Conservation (phyloP, 2,797 vertebrate genomes). For the Phalanger gymnotis region DNA sequence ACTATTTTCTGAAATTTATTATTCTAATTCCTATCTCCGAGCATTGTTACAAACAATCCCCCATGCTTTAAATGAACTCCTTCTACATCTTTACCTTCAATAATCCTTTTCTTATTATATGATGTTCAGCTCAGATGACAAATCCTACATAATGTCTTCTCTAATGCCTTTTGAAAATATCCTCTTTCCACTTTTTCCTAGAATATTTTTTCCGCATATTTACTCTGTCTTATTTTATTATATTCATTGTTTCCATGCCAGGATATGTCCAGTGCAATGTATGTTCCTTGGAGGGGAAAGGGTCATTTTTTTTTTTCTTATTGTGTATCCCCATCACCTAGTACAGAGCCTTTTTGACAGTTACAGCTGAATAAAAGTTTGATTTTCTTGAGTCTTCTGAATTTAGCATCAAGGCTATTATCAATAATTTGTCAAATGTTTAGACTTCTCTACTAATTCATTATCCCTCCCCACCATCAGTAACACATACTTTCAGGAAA, state of each 20-base stretch:
- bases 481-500: constrained; percentile 16
- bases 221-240: background rate
- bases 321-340: background rate
- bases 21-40: background rate
- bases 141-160: background rate
- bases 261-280: background rate
- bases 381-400: background rate
- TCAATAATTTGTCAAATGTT: constrained; percentile 18
- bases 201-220: background rate
- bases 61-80: background rate
- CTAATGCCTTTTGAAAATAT: background rate
- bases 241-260: background rate
- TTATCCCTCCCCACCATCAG: constrained; percentile 4
- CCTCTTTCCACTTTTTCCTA: background rate
- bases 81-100: background rate
- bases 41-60: background rate
- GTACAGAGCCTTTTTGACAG: background rate
- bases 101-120: background rate
- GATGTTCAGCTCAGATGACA: no score
- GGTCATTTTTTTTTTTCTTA: background rate
- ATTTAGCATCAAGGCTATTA: background rate
- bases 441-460: background rate
- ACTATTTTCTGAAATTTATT: background rate
- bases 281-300: background rate
- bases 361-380: background rate